Percentiles rank a stretch among this genome's conserved stretches.
phyloP scores from a whole-genome alignment of 2,797 vertebrate species.

The Sebastes nivosus region DNA sequence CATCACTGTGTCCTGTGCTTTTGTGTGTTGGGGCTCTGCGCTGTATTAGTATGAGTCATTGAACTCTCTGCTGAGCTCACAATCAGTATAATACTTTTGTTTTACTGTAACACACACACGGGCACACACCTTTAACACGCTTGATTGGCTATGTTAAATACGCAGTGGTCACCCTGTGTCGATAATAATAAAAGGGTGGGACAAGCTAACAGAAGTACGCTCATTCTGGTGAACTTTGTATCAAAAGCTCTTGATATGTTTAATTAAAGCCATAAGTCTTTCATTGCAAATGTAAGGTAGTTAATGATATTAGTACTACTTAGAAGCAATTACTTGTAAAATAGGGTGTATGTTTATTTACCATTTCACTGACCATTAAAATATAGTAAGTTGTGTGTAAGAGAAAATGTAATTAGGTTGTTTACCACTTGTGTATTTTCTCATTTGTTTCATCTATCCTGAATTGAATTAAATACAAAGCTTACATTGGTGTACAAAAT shows the following conservation, averaged over 20 bases:
- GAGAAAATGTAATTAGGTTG: not conserved
- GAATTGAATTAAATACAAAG: not conserved
- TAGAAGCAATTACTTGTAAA: not conserved
- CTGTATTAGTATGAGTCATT: constrained; percentile 10
- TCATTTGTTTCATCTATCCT: not conserved
- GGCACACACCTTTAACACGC: not conserved
- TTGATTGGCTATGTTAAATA: not conserved
- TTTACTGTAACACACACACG: not conserved
- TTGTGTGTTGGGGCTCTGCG: not conserved
- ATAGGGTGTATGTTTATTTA: not conserved
- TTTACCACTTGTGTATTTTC: not conserved
- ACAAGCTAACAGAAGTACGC: not conserved
- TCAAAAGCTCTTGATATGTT: not conserved
- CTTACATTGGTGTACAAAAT: not conserved
- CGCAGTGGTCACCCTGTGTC: not conserved
- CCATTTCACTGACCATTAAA: not conserved
- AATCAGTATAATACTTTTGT: not conserved
- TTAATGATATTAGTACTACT: not conserved
- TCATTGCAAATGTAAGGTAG: not conserved
- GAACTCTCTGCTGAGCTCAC: constrained; percentile 16
- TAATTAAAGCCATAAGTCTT: not conserved
- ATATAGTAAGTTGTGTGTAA: not conserved
- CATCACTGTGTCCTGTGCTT: not conserved
- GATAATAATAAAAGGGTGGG: not conserved
- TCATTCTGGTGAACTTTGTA: not conserved